Conservation (phyloP, 1,140 invertebrate species). For the Thereuonema tuberculata region DNA sequence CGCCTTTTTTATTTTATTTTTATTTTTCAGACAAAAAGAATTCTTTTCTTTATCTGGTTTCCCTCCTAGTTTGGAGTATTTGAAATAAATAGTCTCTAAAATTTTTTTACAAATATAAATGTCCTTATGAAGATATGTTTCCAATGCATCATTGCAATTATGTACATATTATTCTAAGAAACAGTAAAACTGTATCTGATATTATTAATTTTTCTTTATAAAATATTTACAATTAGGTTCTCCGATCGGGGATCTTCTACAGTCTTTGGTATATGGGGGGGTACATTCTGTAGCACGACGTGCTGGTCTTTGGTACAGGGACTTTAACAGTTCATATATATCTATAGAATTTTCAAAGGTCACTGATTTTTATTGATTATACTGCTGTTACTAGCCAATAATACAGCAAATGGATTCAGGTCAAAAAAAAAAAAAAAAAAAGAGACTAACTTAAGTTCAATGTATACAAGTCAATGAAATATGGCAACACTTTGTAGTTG, state of each 20-base stretch:
- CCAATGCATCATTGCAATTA: background rate
- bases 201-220: background rate
- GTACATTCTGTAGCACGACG: too few relatives aligned
- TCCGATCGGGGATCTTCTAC: background rate
- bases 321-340: background rate
- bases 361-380: background rate
- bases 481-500: too few relatives aligned
- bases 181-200: background rate
- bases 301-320: background rate
- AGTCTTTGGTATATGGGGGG: background rate
- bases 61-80: background rate
- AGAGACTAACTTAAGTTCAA: background rate
- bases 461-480: background rate
- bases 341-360: background rate
- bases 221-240: conserved; percentile 5
- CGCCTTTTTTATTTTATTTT: background rate
- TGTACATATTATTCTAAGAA: background rate
- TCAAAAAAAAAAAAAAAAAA: background rate
- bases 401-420: background rate
- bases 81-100: too few relatives aligned
- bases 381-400: background rate
- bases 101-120: conserved; percentile 1
- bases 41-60: background rate
- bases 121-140: conserved; percentile 4
- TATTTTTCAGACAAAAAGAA: too few relatives aligned